Evolutionary conservation across 2,113 vertebrate species (phyloP), one percentile per base, ranked within the genome.

Genomic region (Gallinago undulata): DNA sequence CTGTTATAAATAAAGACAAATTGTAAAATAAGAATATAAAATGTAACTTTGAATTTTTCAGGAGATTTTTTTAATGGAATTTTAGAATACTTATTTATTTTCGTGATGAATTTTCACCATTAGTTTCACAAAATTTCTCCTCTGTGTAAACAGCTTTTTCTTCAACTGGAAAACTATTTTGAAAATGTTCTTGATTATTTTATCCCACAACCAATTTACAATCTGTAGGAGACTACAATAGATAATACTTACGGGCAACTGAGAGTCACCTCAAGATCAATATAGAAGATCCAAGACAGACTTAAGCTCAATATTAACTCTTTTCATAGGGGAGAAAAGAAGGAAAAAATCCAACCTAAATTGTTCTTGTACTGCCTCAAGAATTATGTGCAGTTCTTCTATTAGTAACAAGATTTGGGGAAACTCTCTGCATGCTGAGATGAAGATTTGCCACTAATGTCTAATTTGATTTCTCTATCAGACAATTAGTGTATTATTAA

Each of bases 391-490:
- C n/a, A 45, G 27, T 72, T 92, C n/a, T 62, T 87, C 59, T 76
- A 73, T 33, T 50, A 57, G 68, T 62, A 94, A 95, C 75, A 80
- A 94, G 51, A 92, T 89, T 94, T 88, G 83, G 66, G 59, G 93
- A 88, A 97, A 84, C 75, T 96, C 67, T 90, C 84, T 93, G 41
- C 80, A 93, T 89, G 94, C 77, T 81, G 87, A 96, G 84, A 91
- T 59, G 88, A 97, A 96, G 91, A 95, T 95, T 95, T 96, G 41
- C 72, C 72, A 68, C 69, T 94, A 37, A 95, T 82, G 63, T 84
- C 80, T 97, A 95, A 97, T 97, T 96, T 97, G 91, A 97, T 98
- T 97, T 97, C 81, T 96, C 91, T 97, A 97, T 97, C 89, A 96
- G 51, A 51, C 86, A 97, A 96, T 97, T 97, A 97, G 82, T 88